Evolutionary conservation across 1,140 invertebrate species (phyloP).

Genomic region (Berghia stephanieae): DNA sequence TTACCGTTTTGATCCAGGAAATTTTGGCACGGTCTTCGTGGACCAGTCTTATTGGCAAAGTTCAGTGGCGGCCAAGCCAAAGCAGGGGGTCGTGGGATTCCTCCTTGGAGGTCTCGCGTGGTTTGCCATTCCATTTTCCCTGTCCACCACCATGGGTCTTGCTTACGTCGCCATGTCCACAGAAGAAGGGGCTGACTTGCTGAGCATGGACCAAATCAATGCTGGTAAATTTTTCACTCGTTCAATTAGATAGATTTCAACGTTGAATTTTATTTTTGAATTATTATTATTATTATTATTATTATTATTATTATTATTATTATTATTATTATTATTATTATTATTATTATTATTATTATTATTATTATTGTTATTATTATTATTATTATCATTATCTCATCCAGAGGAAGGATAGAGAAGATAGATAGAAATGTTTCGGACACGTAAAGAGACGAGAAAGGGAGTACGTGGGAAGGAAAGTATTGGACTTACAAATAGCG

Average conservation of each 20-base stretch:
- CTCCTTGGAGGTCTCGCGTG: slow-evolving; percentile 65
- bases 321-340: too few relatives aligned
- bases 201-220: slow-evolving; percentile 50
- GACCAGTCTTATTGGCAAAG: slow-evolving; percentile 68
- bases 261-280: too few relatives aligned
- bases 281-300: too few relatives aligned
- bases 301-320: too few relatives aligned
- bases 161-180: slow-evolving; percentile 61
- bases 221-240: slow-evolving; percentile 47
- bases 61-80: slow-evolving; percentile 64
- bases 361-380: too few relatives aligned
- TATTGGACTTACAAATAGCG: too few relatives aligned
- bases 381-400: too few relatives aligned
- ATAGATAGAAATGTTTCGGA: too few relatives aligned
- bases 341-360: too few relatives aligned
- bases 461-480: too few relatives aligned
- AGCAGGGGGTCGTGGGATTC: slow-evolving; percentile 64
- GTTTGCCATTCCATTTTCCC: slow-evolving; percentile 67
- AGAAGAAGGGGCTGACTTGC: slow-evolving; percentile 46
- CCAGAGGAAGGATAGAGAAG: too few relatives aligned
- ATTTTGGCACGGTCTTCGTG: slow-evolving; percentile 68
- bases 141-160: slow-evolving; percentile 66
- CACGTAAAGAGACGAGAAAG: too few relatives aligned
- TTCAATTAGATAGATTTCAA: neutral
- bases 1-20: slow-evolving; percentile 52